Percentiles rank a stretch among this genome's conserved stretches.
These are phyloP conservation scores for Cepphus grylle DNA, from an alignment of 2,113 vertebrate species.

Conservation along the genomic window DNA sequence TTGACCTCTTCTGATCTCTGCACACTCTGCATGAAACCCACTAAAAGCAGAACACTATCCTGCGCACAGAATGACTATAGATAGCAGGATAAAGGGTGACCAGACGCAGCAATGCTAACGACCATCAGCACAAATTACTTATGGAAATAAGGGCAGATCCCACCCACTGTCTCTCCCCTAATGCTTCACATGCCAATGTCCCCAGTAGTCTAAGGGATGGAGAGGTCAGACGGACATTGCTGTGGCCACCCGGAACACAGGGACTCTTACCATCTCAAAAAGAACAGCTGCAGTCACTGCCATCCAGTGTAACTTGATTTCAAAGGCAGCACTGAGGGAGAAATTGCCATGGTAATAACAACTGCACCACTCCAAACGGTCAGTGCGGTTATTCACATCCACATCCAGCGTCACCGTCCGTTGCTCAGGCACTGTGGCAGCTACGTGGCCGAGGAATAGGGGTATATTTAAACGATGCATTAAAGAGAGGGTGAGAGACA, in stretches of 20 bases:
- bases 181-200: not conserved
- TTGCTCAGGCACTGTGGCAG: constrained; percentile 93
- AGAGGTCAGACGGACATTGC: not conserved
- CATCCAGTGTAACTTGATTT: constrained; percentile 99
- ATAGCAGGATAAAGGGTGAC: not conserved
- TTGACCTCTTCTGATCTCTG: not conserved
- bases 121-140: not conserved
- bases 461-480: not conserved
- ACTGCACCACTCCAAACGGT: constrained; percentile 95
- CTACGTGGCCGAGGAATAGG: constrained; percentile 51
- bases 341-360: constrained; percentile 98
- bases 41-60: not conserved
- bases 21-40: not conserved
- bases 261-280: constrained; percentile 91
- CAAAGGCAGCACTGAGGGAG: constrained; percentile 89
- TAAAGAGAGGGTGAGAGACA: not conserved
- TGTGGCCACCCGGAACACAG: not conserved
- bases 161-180: not conserved
- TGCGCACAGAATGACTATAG: not conserved
- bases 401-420: constrained; percentile 94
- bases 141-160: not conserved
- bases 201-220: not conserved
- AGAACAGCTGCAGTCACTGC: constrained; percentile 93
- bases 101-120: not conserved
- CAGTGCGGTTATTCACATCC: constrained; percentile 93